Evolutionary conservation across 2,113 vertebrate genomes (phyloP).

Genomic region (Tyto alba): DNA sequence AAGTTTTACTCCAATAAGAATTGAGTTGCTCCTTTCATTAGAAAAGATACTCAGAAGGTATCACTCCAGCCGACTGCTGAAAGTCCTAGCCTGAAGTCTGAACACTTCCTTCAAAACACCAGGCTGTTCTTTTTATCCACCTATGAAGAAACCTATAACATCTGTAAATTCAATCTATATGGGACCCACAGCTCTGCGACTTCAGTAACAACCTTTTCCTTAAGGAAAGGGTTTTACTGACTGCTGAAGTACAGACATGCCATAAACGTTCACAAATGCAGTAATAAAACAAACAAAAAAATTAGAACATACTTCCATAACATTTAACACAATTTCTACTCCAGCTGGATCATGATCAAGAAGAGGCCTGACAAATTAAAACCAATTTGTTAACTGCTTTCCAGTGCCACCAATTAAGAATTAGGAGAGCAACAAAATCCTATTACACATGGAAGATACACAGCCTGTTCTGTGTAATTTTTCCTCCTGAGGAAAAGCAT

Average conservation of each 20-base stretch:
- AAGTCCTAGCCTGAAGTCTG: background rate
- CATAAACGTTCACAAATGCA: background rate
- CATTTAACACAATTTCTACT: background rate
- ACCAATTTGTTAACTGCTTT: background rate
- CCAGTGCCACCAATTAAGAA: slow-evolving; percentile 6
- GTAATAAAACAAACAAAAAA: background rate
- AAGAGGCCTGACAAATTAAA: background rate
- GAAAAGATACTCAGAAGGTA: background rate
- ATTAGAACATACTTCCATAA: background rate
- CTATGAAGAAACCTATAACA: background rate
- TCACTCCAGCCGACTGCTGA: background rate
- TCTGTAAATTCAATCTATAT: background rate
- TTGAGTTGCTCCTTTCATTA: background rate
- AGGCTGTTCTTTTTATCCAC: background rate
- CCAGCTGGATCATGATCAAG: background rate
- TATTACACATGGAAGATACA: background rate
- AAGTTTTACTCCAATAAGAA: background rate
- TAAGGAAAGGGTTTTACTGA: background rate
- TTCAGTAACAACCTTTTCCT: background rate
- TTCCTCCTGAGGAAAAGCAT: background rate
- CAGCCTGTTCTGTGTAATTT: background rate
- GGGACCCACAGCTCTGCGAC: background rate
- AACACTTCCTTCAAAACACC: background rate
- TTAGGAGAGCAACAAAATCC: background rate
- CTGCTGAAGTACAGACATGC: background rate